Base-by-base conservation (phyloP, 2,888 invertebrate species). In the Subacronicta megacephala region DNA sequence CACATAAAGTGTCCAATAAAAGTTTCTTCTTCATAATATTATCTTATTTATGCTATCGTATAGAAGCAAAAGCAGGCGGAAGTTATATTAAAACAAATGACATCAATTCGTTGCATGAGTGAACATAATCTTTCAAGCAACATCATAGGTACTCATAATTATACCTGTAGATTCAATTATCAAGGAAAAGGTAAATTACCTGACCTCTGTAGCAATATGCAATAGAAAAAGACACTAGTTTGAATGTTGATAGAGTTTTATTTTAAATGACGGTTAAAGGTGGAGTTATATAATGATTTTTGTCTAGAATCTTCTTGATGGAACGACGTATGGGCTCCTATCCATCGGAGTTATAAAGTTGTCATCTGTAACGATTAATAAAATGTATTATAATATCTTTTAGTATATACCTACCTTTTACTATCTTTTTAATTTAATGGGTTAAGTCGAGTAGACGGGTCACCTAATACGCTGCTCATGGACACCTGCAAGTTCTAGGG, bases 151-250 rank as follows among this genome's bases (percentile, higher is more conserved):
- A 52, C 50, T 57, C 47, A 56, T 74, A 72, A 76, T 78, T 75
- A 68, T 50, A 54, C 31, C 18, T 9, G 35, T 56, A 64, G 61
- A 56, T 57, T 67, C 49, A 59, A 65, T 72, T 61, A 71, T 36
- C 41, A 53, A 54, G 73, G 61, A 65, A 70, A 76, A 67, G 68
- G 77, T 70, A 70, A 71, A 53, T 58, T 67, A 77, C 66, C 69
- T 45, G 59, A 55, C 31, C 50, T 62, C 17, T 45, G 41, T 2
- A 3, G 0, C 13, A 7, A 31, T 9, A 45, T 9, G 29, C 40
- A 50, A 41, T 44, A 18, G 26, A 71, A 60, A 54, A 54, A 20
- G 13, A 44, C 37, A 58, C 73, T 17, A 52, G 23, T 50, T 9
- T 1, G 2, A 10, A 31, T 20, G 16, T 7, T 1, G 7, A 50